These are phyloP conservation scores for Acrocyrtus sp. DNA, from an alignment of 2,888 invertebrate genomes.

Conservation along the genomic window DNA sequence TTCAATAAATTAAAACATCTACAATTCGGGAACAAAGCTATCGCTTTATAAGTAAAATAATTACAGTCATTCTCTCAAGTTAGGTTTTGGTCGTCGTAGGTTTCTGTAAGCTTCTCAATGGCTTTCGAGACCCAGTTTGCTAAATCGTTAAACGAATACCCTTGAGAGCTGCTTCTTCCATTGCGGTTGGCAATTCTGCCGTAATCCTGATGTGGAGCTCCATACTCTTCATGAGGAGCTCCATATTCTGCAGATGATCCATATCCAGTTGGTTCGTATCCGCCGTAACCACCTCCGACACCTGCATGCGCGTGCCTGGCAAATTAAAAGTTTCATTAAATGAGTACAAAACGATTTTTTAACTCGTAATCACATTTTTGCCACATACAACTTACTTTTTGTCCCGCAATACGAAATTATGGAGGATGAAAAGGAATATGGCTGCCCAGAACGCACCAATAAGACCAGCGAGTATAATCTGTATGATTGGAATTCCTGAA, in stretches of 20 bases:
- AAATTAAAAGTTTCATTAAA: too few species aligned
- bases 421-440: constrained; percentile 56
- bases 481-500: constrained; percentile 60
- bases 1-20: too few species aligned
- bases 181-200: constrained; percentile 24
- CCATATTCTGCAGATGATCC: constrained; percentile 26
- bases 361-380: too few species aligned
- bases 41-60: too few species aligned
- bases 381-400: constrained; percentile 15
- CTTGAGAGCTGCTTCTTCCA: constrained; percentile 4
- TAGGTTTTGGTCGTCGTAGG: constrained; percentile 18
- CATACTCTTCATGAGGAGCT: constrained; percentile 30
- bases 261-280: too few species aligned
- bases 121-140: constrained; percentile 42
- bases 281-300: constrained; percentile 26
- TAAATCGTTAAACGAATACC: constrained; percentile 28
- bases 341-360: too few species aligned
- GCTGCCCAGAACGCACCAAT: constrained; percentile 58
- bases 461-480: constrained; percentile 51
- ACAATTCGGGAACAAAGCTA: too few species aligned
- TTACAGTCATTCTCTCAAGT: too few species aligned
- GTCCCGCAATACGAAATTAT: constrained; percentile 55
- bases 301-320: too few species aligned
- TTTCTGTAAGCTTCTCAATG: constrained; percentile 20
- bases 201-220: constrained; percentile 33